Percentiles rank a stretch among this genome's conserved stretches.
These are phyloP conservation scores for Pyrgus malvae DNA, from an alignment of 2,888 invertebrate genomes.

Conservation along the genomic window DNA sequence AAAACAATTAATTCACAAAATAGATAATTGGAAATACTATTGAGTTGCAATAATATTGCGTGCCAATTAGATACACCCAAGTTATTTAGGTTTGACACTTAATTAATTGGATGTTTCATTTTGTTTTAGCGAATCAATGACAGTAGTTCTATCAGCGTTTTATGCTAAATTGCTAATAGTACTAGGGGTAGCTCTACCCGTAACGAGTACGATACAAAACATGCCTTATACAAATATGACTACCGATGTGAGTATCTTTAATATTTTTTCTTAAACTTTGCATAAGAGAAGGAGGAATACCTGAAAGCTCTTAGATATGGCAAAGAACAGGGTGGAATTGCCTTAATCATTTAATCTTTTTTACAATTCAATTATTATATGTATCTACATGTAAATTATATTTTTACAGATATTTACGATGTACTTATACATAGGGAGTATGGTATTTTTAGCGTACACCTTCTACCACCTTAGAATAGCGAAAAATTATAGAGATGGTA, in stretches of 20 bases:
- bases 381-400: not conserved
- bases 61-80: not conserved
- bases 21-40: not conserved
- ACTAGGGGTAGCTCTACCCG: constrained; percentile 83
- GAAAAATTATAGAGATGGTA: constrained; percentile 61
- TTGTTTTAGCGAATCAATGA: constrained; percentile 82
- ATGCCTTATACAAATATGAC: constrained; percentile 70
- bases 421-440: constrained; percentile 87
- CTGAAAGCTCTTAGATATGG: too few relatives aligned
- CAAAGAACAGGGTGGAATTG: too few relatives aligned
- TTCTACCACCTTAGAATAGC: constrained; percentile 82
- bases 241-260: constrained; percentile 66
- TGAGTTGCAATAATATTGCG: not conserved
- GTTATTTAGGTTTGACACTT: constrained; percentile 36
- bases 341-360: too few relatives aligned
- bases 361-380: not conserved
- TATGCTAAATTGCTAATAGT: constrained; percentile 85
- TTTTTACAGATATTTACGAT: constrained; percentile 84
- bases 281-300: too few relatives aligned
- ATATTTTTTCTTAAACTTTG: too few relatives aligned
- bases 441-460: constrained; percentile 86
- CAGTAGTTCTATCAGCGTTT: constrained; percentile 83
- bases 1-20: not conserved
- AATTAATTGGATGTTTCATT: constrained; percentile 49
- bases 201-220: constrained; percentile 84